A percentile compares a stretch with the other conserved stretches of the same genome.
Conservation (phyloP, 2,797 vertebrate species). For the Ambastaia sidthimunki region DNA sequence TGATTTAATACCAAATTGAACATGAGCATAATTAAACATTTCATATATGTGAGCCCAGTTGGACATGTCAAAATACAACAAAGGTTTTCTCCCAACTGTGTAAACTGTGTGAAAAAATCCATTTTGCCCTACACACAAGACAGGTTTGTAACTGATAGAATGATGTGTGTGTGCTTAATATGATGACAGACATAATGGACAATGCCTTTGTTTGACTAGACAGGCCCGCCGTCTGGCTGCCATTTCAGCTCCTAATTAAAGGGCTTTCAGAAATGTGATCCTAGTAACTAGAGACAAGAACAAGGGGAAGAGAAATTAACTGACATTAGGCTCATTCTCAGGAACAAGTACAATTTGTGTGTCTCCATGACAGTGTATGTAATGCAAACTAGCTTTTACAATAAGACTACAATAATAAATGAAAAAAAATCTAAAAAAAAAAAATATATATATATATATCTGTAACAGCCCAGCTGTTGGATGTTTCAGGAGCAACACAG, state of each 20-base stretch:
- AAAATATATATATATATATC: no score
- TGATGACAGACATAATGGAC: background rate
- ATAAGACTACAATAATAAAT: background rate
- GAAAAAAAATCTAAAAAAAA: no score
- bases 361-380: conserved; percentile 5
- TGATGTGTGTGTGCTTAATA: conserved; percentile 15
- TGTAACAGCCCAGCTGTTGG: no score
- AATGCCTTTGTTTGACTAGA: conserved; percentile 30
- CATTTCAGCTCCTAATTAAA: conserved; percentile 72
- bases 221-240: conserved; percentile 59
- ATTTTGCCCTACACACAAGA: background rate
- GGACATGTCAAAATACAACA: no score
- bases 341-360: background rate
- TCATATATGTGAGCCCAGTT: no score
- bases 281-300: conserved; percentile 20
- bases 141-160: background rate
- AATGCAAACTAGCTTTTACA: background rate
- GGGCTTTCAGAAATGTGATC: conserved; percentile 65
- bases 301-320: background rate
- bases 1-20: background rate
- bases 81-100: no score
- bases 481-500: no score
- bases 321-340: conserved; percentile 13
- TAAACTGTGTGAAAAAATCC: no score
- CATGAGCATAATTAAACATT: background rate